Evolutionary conservation across 2,113 vertebrate species (phyloP), one percentile per base, ranked within the genome.

Genomic region (Gobius niger): DNA sequence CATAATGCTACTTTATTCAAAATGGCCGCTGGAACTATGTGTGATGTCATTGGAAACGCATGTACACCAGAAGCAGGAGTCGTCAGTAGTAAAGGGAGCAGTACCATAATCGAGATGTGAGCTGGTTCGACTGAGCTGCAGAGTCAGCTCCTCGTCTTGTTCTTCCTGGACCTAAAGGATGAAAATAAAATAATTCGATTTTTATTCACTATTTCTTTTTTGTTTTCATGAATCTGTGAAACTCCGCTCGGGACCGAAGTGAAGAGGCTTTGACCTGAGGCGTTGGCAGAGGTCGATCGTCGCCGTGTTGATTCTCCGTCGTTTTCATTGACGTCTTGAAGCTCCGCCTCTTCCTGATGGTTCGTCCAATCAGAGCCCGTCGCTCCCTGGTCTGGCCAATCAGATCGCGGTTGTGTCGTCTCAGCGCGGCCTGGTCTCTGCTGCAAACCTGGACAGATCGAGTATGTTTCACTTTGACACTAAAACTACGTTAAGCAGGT

Each of bases 361-460:
- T 54, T 6, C 88, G 90, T 67, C 95, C 94, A 0, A 92, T 92
- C 73, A 95, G 75, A 9, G 93, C 94, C 1, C 40, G 57, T 4
- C 57, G 15, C 34, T 44, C 40, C 14, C 57, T n/a, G 57, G 34
- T 44, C 5, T 42, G 57, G 15, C 57, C 57, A 60, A 60, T 60
- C 13, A n/a, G 40, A 44, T 40, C 57, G 14, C 92, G 85, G 0
- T 91, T 91, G 14, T 94, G 92, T 51, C 92, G 94, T 80, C 93
- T 90, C 75, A 96, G 72, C 46, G 91, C 89, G 47, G 79, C 90
- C 72, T 96, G 94, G 63, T 96, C 95, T 68, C 96, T 92, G 34
- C 95, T 98, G 80, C 96, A 96, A 53, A 97, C 94, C 96, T 98
- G 75, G 63, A 75, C 8, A 71, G n/a, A n/a, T n/a, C n/a, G n/a